phyloP scores from a whole-genome alignment of 2,797 vertebrate genomes.

The Knipowitschia caucasica region DNA sequence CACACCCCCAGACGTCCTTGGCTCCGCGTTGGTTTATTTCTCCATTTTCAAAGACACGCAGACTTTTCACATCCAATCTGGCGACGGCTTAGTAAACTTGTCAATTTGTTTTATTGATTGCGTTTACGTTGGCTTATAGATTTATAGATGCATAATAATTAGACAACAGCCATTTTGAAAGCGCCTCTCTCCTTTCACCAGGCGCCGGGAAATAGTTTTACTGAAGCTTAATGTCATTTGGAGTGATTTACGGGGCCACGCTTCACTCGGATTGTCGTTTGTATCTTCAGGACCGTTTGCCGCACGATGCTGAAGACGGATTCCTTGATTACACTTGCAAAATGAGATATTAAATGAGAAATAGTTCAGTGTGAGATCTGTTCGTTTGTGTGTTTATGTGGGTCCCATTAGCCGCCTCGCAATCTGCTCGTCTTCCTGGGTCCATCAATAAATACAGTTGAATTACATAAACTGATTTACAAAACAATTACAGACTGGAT shows the following conservation, averaged over 20 bases:
- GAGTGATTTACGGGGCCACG: constrained; percentile 55
- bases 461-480: too few relatives aligned
- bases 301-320: constrained; percentile 43
- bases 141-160: constrained; percentile 53
- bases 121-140: constrained; percentile 41
- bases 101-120: constrained; percentile 60
- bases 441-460: too few relatives aligned
- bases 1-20: neutral
- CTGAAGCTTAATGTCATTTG: constrained; percentile 20
- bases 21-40: constrained; percentile 3
- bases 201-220: constrained; percentile 36
- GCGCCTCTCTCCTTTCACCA: constrained; percentile 47
- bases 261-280: constrained; percentile 49
- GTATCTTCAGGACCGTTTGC: constrained; percentile 53
- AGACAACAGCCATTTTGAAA: constrained; percentile 49
- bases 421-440: too few relatives aligned
- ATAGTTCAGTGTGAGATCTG: neutral
- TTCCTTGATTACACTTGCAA: constrained; percentile 35
- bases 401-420: too few relatives aligned
- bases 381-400: too few relatives aligned
- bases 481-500: neutral
- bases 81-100: constrained; percentile 52
- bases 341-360: constrained; percentile 26
- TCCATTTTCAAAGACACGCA: neutral
- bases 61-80: constrained; percentile 36